phyloP scores from a whole-genome alignment of 2,888 invertebrate genomes.

The Trissolcus brochymenae region DNA sequence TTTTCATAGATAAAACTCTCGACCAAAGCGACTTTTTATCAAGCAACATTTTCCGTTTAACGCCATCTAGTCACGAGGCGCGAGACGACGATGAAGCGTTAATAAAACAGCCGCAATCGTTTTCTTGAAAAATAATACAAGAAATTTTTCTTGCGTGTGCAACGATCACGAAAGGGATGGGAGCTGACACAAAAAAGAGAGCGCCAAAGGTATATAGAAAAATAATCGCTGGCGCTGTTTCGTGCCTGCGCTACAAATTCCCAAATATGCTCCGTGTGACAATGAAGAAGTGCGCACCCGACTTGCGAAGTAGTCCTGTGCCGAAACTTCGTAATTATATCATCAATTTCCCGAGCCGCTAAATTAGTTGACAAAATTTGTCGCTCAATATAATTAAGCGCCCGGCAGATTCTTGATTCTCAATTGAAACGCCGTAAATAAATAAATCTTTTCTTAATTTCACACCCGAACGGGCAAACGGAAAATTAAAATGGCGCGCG shows the following conservation, averaged over 20 bases:
- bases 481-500: slow-evolving; percentile 41
- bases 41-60: slow-evolving; percentile 41
- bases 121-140: slow-evolving; percentile 46
- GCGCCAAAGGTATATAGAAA: slow-evolving; percentile 35
- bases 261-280: slow-evolving; percentile 48
- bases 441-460: slow-evolving; percentile 52
- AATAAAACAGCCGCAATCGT: slow-evolving; percentile 49
- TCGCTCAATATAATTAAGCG: slow-evolving; percentile 37
- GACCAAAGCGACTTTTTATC: slow-evolving; percentile 33
- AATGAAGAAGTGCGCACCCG: slow-evolving; percentile 40
- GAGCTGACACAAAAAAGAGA: slow-evolving; percentile 21
- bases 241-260: slow-evolving; percentile 30
- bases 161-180: slow-evolving; percentile 29
- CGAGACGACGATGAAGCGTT: slow-evolving; percentile 42
- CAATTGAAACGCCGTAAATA: slow-evolving; percentile 47
- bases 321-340: slow-evolving; percentile 45
- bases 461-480: slow-evolving; percentile 30
- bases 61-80: slow-evolving; percentile 43
- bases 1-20: slow-evolving; percentile 8
- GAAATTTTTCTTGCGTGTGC: slow-evolving; percentile 50
- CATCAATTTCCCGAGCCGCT: slow-evolving; percentile 44
- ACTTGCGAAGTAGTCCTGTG: slow-evolving; percentile 33
- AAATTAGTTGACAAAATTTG: slow-evolving; percentile 43
- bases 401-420: slow-evolving; percentile 13
- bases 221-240: slow-evolving; percentile 43